Evolutionary conservation across 1,140 invertebrate genomes (phyloP), one percentile per base, ranked within the genome.

Genomic region (Aricia agestis): DNA sequence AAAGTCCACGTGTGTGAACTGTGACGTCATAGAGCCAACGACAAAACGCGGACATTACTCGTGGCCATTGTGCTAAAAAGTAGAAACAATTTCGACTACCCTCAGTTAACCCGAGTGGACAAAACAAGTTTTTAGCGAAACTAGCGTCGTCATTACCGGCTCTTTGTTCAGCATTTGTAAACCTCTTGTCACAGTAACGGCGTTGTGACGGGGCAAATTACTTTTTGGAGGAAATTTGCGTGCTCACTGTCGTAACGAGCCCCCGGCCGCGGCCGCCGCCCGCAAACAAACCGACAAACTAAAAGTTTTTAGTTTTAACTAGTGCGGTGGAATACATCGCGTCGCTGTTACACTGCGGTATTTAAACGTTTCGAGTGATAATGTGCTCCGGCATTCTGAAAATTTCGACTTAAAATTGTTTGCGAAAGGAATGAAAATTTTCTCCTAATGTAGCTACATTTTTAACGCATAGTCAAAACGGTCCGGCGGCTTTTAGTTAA

Each of bases 81-180:
- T 70, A 61, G 68, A 70, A 70, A 70, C 68, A 70, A 70, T 70
- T 70, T 70, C 58, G 68, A 65, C 68, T 69, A 19, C 32, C 17
- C 68, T 36, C 68, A 69, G 68, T 69, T 69, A 69, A 69, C 68
- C 68, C 68, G 13, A 63, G 59, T 69, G 68, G 68, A 36, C 58
- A 69, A 69, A 69, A 69, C 68, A 69, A 70, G 69, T 74, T 77
- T 73, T 71, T 70, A 72, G 69, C 73, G 65, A 81, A 88, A 89
- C 80, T 82, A 82, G 84, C 84, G 71, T 74, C 76, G 84, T 87
- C 85, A 86, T 83, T 82, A 83, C 82, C 76, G 78, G 80, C 83
- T 81, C 81, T 87, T 84, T 82, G 82, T 81, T 84, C 84, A 80
- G 79, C 85, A 87, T 87, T 85, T 81, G 82, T 83, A 84, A 86